Conservation (phyloP, 2,797 vertebrate species). For the Craterocephalus amniculus region DNA sequence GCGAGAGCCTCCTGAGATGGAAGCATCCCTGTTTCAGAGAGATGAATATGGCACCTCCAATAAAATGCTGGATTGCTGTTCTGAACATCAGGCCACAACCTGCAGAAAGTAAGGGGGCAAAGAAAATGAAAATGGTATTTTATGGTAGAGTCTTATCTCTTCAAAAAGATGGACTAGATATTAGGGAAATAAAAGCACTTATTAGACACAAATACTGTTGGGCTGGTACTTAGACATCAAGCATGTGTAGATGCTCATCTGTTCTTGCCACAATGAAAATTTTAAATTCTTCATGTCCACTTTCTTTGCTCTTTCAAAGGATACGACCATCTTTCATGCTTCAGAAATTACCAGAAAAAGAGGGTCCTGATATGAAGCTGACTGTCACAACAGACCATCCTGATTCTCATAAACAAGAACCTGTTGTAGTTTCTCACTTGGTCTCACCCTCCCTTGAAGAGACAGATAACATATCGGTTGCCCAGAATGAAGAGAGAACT, state of each 20-base stretch:
- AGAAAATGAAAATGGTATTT: not conserved
- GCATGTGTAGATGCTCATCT: not conserved
- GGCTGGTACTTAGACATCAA: constrained; percentile 1
- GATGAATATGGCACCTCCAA: constrained; percentile 16
- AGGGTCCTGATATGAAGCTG: constrained; percentile 26
- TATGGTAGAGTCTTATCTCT: not conserved
- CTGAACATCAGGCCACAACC: constrained; percentile 16
- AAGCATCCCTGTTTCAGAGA: constrained; percentile 9
- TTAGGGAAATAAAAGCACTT: not conserved
- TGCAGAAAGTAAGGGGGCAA: constrained; percentile 52
- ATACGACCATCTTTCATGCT: constrained; percentile 38
- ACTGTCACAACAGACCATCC: constrained; percentile 10
- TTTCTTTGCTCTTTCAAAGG: constrained; percentile 34
- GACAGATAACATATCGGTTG: not conserved
- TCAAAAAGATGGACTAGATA: not conserved
- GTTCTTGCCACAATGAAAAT: not conserved
- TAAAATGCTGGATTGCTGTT: constrained; percentile 17
- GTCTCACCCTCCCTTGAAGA: constrained; percentile 13
- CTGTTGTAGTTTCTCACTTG: constrained; percentile 6
- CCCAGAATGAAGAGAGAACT: constrained; percentile 20
- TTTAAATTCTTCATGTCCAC: not conserved
- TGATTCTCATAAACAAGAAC: constrained; percentile 8
- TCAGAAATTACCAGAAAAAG: constrained; percentile 12
- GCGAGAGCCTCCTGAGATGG: constrained; percentile 23
- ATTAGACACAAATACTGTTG: not conserved